These are phyloP conservation scores for Acrocephalus kingi DNA, from an alignment of 2,113 vertebrate genomes.

Conservation along the genomic window DNA sequence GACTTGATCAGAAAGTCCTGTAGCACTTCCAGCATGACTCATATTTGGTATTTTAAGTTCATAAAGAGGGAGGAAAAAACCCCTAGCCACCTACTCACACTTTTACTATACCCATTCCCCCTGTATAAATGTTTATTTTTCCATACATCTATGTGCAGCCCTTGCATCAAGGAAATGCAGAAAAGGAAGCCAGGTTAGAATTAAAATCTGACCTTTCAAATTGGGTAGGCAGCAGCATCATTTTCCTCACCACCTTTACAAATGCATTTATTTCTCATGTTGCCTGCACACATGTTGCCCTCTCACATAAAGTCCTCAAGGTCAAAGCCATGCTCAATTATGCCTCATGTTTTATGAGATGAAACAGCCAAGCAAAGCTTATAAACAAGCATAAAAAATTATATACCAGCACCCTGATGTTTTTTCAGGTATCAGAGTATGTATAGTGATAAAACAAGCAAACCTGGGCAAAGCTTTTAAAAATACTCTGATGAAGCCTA, in stretches of 20 bases:
- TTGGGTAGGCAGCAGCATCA: not conserved
- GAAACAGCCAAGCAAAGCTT: not conserved
- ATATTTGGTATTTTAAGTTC: not conserved
- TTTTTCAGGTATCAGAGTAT: not conserved
- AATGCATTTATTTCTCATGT: not conserved
- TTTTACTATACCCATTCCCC: not conserved
- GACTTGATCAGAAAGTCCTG: not conserved
- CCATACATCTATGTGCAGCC: not conserved
- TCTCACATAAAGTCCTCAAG: not conserved
- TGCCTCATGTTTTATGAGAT: not conserved
- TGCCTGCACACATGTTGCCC: not conserved
- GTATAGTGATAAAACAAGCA: not conserved
- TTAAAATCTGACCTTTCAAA: not conserved
- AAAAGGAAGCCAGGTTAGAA: not conserved
- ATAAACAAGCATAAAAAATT: not conserved
- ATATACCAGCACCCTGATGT: accelerated
- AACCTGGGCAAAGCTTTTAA: not conserved
- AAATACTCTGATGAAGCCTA: not conserved
- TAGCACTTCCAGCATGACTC: not conserved
- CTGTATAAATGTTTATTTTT: not conserved
- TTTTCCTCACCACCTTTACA: not conserved
- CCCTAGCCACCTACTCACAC: not conserved
- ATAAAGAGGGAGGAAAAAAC: not conserved
- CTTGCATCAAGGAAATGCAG: not conserved
- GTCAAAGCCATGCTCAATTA: not conserved